These are phyloP conservation scores for Clarias pachynema DNA, from an alignment of 2,797 vertebrate genomes.

Conservation along the genomic window DNA sequence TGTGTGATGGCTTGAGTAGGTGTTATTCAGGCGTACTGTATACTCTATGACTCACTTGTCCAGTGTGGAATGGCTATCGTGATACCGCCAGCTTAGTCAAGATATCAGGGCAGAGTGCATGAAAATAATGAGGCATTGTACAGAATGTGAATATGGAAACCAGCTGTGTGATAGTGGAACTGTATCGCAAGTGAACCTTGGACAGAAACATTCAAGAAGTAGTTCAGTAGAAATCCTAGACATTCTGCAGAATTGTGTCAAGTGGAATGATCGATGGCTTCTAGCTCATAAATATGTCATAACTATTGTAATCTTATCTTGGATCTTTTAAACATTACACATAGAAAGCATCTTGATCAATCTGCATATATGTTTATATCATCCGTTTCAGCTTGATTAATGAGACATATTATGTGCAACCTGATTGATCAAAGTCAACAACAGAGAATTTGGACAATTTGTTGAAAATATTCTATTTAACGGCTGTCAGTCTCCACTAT, in stretches of 20 bases:
- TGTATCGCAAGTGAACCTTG: neutral
- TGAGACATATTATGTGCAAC: neutral
- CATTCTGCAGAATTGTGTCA: neutral
- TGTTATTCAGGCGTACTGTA: neutral
- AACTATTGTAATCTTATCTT: neutral
- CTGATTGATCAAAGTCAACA: neutral
- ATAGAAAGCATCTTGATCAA: neutral
- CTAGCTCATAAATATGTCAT: too few relatives aligned
- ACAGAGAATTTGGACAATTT: neutral
- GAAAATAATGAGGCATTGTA: neutral
- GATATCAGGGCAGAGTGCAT: neutral
- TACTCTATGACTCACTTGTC: constrained; percentile 8
- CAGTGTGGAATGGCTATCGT: constrained; percentile 1
- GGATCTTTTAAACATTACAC: neutral
- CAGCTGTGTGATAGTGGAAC: neutral
- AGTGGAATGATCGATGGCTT: neutral
- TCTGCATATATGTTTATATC: neutral
- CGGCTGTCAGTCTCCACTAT: neutral
- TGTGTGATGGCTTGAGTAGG: constrained; percentile 19
- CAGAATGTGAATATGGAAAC: neutral
- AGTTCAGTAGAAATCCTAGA: too few relatives aligned
- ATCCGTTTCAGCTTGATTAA: neutral
- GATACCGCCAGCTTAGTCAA: constrained; percentile 5
- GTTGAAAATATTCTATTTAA: neutral
- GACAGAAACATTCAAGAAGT: neutral